A percentile compares a stretch with the other conserved stretches of the same genome.
phyloP scores from a whole-genome alignment of 2,113 vertebrate genomes.

The Eonycteris spelaea region DNA sequence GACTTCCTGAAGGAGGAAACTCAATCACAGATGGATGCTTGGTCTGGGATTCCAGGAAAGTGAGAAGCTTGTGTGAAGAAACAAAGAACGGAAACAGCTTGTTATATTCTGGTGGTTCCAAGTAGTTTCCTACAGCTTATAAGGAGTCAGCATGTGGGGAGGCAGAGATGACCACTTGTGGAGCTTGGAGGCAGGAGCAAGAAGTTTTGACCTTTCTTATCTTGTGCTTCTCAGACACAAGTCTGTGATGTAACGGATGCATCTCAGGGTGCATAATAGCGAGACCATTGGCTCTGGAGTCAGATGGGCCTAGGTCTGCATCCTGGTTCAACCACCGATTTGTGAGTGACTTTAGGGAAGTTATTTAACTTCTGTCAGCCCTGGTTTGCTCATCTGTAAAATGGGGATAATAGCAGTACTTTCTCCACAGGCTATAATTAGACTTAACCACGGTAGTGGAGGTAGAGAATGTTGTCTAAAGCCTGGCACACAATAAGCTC shows the following conservation, averaged over 20 bases:
- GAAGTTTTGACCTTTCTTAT: not conserved
- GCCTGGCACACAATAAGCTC: not conserved
- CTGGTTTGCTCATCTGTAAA: not conserved
- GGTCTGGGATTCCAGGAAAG: not conserved
- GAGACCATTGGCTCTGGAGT: not conserved
- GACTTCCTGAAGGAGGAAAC: not conserved
- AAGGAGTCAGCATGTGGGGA: too few relatives aligned
- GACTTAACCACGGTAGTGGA: not conserved
- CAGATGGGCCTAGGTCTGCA: not conserved
- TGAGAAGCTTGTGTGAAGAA: not conserved
- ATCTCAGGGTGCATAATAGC: not conserved
- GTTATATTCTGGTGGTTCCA: not conserved
- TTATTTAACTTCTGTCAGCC: not conserved
- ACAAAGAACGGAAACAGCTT: not conserved
- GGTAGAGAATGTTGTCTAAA: too few relatives aligned
- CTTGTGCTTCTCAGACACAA: not conserved
- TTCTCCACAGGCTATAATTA: not conserved
- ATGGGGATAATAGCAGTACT: too few relatives aligned
- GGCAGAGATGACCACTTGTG: too few relatives aligned
- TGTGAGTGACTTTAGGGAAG: not conserved
- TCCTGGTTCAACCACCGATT: not conserved
- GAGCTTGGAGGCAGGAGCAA: not conserved
- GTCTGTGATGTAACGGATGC: not conserved
- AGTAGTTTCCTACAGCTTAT: not conserved
- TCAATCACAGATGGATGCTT: not conserved